Conservation (phyloP, 2,888 invertebrate genomes). For the Salpingus planirostris region DNA sequence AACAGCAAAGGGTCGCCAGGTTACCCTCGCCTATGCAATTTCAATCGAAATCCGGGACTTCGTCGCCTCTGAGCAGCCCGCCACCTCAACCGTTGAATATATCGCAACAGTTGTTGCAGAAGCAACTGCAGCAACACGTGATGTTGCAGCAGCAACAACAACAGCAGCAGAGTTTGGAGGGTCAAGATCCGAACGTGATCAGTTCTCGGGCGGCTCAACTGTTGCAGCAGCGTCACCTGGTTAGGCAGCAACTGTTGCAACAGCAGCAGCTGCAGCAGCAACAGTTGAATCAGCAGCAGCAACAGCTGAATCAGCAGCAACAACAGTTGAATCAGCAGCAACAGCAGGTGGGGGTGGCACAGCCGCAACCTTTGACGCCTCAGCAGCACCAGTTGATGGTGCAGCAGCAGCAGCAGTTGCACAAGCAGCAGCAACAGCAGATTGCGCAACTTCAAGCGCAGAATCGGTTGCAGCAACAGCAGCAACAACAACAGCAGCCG, state of each 20-base stretch:
- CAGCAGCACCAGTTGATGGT: conserved; percentile 39
- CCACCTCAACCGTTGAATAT: conserved; percentile 33
- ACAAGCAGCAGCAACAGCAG: conserved; percentile 29
- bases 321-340: conserved; percentile 21
- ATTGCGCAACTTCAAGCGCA: conserved; percentile 27
- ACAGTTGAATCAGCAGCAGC: conserved; percentile 40
- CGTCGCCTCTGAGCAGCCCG: conserved; percentile 38
- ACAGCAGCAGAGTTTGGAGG: conserved; percentile 30
- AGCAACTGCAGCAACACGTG: conserved; percentile 45
- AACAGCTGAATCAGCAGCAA: conserved; percentile 39
- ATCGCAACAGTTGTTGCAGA: conserved; percentile 35
- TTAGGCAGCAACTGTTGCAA: conserved; percentile 32
- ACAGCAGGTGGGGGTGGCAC: conserved; percentile 24
- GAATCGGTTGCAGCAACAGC: conserved; percentile 32
- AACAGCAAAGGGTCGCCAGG: conserved; percentile 28
- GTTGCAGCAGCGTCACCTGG: conserved; percentile 29
- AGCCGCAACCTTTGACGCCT: conserved; percentile 31
- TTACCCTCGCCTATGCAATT: conserved; percentile 32
- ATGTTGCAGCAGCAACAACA: conserved; percentile 3
- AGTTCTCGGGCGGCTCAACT: conserved; percentile 35
- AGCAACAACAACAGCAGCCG: conserved; percentile 26
- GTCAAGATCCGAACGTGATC: conserved; percentile 42
- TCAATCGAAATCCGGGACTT: conserved; percentile 37
- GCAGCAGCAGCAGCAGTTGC: conserved; percentile 30
- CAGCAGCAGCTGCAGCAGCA: conserved; percentile 36